These are phyloP conservation scores for Hyposoter didymator DNA, from an alignment of 2,888 invertebrate genomes.

Conservation along the genomic window DNA sequence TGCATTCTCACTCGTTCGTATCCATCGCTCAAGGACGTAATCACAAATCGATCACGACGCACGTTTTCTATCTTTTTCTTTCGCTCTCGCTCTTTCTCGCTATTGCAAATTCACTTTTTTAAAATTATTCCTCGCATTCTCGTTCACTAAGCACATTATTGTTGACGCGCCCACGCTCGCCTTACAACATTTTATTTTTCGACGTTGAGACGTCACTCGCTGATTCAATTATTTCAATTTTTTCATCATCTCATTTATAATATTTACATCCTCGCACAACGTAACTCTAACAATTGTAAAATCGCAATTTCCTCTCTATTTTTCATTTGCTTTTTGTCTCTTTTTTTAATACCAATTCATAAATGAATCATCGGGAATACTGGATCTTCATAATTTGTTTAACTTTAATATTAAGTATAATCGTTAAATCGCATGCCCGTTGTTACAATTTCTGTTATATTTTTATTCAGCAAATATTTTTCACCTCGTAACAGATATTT, in stretches of 20 bases:
- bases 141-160: constrained; percentile 50
- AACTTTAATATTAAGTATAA: constrained; percentile 70
- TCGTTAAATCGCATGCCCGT: constrained; percentile 53
- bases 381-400: constrained; percentile 71
- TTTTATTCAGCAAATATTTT: constrained; percentile 54
- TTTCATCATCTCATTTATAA: constrained; percentile 18
- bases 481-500: constrained; percentile 23
- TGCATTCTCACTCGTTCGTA: constrained; percentile 70
- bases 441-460: constrained; percentile 30
- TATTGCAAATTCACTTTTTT: constrained; percentile 62
- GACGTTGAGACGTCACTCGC: constrained; percentile 65
- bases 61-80: constrained; percentile 60
- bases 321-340: constrained; percentile 40
- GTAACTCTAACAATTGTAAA: constrained; percentile 56
- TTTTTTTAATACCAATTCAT: constrained; percentile 75
- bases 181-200: constrained; percentile 67
- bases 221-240: constrained; percentile 72
- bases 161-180: constrained; percentile 67
- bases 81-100: constrained; percentile 61
- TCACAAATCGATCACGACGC: constrained; percentile 65
- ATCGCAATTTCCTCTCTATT: constrained; percentile 50
- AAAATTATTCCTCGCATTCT: constrained; percentile 72
- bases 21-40: constrained; percentile 67
- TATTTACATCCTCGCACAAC: constrained; percentile 64
- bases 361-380: constrained; percentile 75